phyloP scores from a whole-genome alignment of 1,140 invertebrate genomes.

The Yoshiicerus persimilis region DNA sequence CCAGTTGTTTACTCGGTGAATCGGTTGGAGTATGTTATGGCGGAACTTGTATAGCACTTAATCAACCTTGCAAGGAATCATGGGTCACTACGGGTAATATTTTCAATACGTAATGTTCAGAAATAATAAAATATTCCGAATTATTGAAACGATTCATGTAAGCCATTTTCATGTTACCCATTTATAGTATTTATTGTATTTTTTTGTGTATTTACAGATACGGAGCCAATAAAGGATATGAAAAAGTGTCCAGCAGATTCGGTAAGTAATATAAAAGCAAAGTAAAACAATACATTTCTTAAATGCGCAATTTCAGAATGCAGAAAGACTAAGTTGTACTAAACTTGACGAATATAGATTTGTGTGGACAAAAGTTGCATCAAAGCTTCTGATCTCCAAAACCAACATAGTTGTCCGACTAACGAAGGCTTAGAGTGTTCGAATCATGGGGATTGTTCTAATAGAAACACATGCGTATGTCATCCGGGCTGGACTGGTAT shows the following conservation, averaged over 20 bases:
- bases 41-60: constrained; percentile 18
- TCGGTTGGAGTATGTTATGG: neutral
- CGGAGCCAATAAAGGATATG: constrained; percentile 21
- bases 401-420: constrained; percentile 81
- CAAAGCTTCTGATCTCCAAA: constrained; percentile 75
- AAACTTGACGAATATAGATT: constrained; percentile 62
- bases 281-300: too few species aligned
- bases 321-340: too few species aligned
- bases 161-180: too few species aligned
- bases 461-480: constrained; percentile 88
- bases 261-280: too few species aligned
- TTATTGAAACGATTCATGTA: too few species aligned
- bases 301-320: too few species aligned
- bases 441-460: constrained; percentile 90
- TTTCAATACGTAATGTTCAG: neutral
- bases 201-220: neutral
- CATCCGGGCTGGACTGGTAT: constrained; percentile 80
- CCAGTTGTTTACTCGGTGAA: constrained; percentile 64
- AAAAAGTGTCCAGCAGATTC: constrained; percentile 12
- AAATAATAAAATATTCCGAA: too few species aligned
- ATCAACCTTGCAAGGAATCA: constrained; percentile 8
- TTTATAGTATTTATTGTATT: too few species aligned
- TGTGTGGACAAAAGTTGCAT: constrained; percentile 90
- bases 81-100: neutral
- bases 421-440: constrained; percentile 86